Base-by-base conservation (phyloP, 2,113 vertebrate genomes). In the Osmerus mordax region DNA sequence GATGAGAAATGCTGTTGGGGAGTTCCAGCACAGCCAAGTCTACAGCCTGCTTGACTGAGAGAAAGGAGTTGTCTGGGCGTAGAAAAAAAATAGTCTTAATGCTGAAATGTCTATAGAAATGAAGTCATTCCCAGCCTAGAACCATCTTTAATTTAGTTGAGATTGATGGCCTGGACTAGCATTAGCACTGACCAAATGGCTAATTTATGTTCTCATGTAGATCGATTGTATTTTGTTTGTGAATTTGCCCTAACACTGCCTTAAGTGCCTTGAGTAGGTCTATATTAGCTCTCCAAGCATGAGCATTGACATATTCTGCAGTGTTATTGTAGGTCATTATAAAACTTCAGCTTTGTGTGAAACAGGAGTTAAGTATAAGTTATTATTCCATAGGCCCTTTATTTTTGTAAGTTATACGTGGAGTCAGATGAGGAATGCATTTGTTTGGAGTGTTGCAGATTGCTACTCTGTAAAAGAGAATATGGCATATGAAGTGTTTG, bases 81-180 rank as follows among this genome's bases (percentile, higher is more conserved):
- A 9, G 41, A 7, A 47, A 47, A 9, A 47, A 11, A 11, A 11
- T 8, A 77, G 79, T 85, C 83, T 87, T 86, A 85, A 81, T 41
- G 70, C 14, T 66, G 70, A 23, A 54, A 62, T 70, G 21, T 79
- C 68, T 64, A 70, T 70, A 70, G 13, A 36, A 65, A 65, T 41
- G 1, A 72, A 79, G 62, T 56, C 75, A 66, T 70, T 69, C 55
- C 72, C 51, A 51, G 59, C 72, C 64, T 70, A 53, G 77, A 77
- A 23, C 47, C 14, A 76, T 88, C 84, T 90, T 86, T 86, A 78
- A 90, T 47, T 47, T 47, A 12, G 86, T 90, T 87, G 54, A 86
- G 85, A 79, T 89, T 88, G 68, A 71, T 75, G 47, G 73, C 18
- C 73, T 78, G 73, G 68, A 75, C 65, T 76, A 73, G 76, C 68